Conservation (phyloP, 1,140 invertebrate genomes). For the Zaprionus nigranus region DNA sequence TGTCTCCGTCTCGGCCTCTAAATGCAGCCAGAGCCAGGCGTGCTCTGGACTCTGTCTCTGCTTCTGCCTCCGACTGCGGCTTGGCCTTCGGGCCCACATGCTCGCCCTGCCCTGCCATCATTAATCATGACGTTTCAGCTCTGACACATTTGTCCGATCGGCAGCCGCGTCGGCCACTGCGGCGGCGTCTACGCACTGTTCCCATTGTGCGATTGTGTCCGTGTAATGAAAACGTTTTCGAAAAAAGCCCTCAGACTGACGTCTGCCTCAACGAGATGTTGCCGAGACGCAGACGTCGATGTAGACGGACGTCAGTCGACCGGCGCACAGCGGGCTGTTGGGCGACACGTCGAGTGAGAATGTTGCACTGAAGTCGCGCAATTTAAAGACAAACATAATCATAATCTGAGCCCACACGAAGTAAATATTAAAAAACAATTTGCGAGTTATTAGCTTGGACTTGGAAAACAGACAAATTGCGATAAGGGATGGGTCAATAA, state of each 20-base stretch:
- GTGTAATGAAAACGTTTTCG: constrained; percentile 54
- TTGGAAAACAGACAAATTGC: constrained; percentile 24
- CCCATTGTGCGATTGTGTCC: constrained; percentile 17
- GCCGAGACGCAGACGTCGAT: background rate
- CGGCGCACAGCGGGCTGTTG: constrained; percentile 21
- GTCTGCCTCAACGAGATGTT: constrained; percentile 25
- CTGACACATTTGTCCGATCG: constrained; percentile 82
- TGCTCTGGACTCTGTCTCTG: constrained; percentile 19
- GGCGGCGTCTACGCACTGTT: constrained; percentile 50
- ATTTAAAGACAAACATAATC: constrained; percentile 46
- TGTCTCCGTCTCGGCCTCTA: constrained; percentile 43
- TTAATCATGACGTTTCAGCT: constrained; percentile 83
- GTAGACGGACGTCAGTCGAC: background rate
- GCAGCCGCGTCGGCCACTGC: constrained; percentile 51
- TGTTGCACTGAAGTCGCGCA: constrained; percentile 22
- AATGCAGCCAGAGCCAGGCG: constrained; percentile 29
- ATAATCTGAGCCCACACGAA: constrained; percentile 20
- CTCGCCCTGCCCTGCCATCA: constrained; percentile 64
- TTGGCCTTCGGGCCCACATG: constrained; percentile 73
- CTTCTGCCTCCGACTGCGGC: constrained; percentile 31
- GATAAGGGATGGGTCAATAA: background rate
- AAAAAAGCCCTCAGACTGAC: constrained; percentile 47
- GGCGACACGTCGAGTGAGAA: constrained; percentile 40
- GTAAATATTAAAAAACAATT: constrained; percentile 50
- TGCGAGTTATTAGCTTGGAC: constrained; percentile 36